These are phyloP conservation scores for Athene noctua DNA, from an alignment of 2,113 vertebrate genomes.

Conservation along the genomic window DNA sequence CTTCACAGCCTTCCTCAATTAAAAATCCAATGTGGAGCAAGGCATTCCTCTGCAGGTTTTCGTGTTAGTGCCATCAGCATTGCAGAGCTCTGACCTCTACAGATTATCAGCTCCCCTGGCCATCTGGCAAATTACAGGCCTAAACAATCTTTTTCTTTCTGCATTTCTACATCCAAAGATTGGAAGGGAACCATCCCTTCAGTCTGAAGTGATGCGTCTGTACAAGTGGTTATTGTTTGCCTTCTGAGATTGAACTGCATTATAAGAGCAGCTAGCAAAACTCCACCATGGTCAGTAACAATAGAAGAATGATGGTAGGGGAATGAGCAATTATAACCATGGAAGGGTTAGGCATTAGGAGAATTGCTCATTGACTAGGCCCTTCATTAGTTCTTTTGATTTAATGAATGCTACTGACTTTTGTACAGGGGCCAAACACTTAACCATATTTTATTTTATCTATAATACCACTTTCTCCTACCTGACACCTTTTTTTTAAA, in stretches of 20 bases:
- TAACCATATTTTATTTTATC: not conserved
- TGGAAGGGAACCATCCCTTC: not conserved
- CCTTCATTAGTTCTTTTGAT: not conserved
- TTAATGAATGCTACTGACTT: not conserved
- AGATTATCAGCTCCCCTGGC: not conserved
- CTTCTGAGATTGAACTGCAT: not conserved
- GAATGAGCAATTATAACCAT: not conserved
- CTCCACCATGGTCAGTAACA: not conserved
- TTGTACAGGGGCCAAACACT: not conserved
- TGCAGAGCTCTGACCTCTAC: not conserved
- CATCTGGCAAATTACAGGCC: not conserved
- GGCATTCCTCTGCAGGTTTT: not conserved
- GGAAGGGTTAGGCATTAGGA: not conserved
- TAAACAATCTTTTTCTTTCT: not conserved
- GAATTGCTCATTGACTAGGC: not conserved
- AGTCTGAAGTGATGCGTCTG: not conserved
- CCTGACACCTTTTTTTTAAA: not conserved
- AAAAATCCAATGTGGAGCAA: not conserved
- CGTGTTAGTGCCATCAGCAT: accelerated
- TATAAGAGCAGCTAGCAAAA: not conserved
- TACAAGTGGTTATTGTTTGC: not conserved
- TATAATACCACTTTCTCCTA: not conserved
- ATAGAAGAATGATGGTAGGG: not conserved
- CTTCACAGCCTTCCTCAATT: not conserved
- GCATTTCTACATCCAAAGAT: not conserved